Evolutionary conservation across 2,113 vertebrate species (phyloP), one percentile per base, ranked within the genome.

Genomic region (Cynoglossus semilaevis): DNA sequence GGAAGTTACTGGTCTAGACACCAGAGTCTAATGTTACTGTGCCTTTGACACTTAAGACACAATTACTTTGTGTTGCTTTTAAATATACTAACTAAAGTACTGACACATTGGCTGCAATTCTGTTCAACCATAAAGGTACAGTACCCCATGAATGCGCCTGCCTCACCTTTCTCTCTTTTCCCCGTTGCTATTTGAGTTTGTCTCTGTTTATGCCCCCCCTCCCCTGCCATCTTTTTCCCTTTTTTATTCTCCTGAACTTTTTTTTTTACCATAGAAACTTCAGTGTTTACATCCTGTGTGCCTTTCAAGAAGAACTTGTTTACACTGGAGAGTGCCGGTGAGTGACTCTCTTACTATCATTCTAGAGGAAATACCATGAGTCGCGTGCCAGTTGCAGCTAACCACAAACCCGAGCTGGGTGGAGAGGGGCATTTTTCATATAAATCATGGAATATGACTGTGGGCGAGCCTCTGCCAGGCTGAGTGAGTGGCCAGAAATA

Each of bases 401-500:
- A 84, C 84, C 87, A 35, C 84, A 86, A 82, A 87, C 69, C 82
- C 63, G 35, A 64, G 70, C 70, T 79, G 76, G 82, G 82, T 74
- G 82, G 84, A 84, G 77, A 84, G 15, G 62, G 71, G 70, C 67
- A 74, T 82, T 87, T 84, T 86, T 83, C 71, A 79, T 78, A 73
- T 82, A 82, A 85, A 87, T 83, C 67, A 85, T 82, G 75, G 79
- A 86, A 88, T 74, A 86, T 74, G 80, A 49, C 77, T 75, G 76
- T 79, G 74, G 78, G 84, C 49, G 38, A 80, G 76, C 59, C 67
- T 46, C 72, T 57, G 75, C 75, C 59, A 62, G 75, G 66, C 72
- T 62, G 51, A 74, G 74, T 19, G 77, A 77, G 4, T 41, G 61
- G 62, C 77, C 76, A 60, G 72, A 84, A 88, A 87, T 86, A 87